These are phyloP conservation scores for Orthosia cruda DNA, from an alignment of 2,888 invertebrate species.

Conservation along the genomic window DNA sequence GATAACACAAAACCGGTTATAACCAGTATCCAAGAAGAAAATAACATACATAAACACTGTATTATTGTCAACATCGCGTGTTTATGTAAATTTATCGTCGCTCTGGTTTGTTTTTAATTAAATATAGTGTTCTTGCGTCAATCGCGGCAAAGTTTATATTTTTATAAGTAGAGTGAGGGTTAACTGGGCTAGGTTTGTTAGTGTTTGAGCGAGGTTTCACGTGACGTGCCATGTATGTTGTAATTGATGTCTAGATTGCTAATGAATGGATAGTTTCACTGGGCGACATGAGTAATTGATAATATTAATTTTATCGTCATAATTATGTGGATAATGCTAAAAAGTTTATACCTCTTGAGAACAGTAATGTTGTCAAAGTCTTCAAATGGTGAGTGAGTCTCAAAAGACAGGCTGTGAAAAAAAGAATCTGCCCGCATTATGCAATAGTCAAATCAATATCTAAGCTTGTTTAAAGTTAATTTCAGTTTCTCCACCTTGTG, in stretches of 20 bases:
- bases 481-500: not conserved
- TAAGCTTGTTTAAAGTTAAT: too few relatives aligned
- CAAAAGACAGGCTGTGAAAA: not conserved
- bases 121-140: slow-evolving; percentile 53
- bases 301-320: not conserved
- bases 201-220: slow-evolving; percentile 15
- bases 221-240: slow-evolving; percentile 7
- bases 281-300: not conserved
- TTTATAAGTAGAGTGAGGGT: slow-evolving; percentile 37
- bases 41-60: slow-evolving; percentile 38
- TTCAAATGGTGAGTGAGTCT: not conserved
- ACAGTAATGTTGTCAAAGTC: not conserved
- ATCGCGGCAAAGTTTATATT: slow-evolving; percentile 33
- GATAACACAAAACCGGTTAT: slow-evolving; percentile 29
- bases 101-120: slow-evolving; percentile 51
- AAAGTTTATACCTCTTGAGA: not conserved
- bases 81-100: slow-evolving; percentile 43
- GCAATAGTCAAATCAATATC: too few relatives aligned
- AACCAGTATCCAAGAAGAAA: slow-evolving; percentile 43
- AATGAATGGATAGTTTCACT: not conserved
- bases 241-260: slow-evolving; percentile 1
- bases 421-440: not conserved
- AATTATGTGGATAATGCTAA: not conserved
- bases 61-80: slow-evolving; percentile 57
- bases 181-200: slow-evolving; percentile 51